Evolutionary conservation across 2,797 vertebrate genomes (phyloP).

Genomic region (Eremophila alpestris): DNA sequence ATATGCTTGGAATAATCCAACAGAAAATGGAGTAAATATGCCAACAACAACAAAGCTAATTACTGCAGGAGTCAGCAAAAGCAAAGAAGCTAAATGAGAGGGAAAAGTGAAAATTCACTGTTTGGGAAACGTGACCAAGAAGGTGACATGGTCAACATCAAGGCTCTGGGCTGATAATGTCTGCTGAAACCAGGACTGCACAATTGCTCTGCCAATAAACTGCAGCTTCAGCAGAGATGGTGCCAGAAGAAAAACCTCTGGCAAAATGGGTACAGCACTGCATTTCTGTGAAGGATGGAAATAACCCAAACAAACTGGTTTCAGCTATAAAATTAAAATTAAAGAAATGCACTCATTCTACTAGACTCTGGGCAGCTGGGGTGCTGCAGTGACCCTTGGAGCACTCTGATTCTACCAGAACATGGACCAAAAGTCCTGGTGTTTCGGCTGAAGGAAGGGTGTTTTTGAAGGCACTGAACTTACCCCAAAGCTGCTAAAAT

Average conservation of each 20-base stretch:
- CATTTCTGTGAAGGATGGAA: neutral
- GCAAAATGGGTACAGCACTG: neutral
- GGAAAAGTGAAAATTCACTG: neutral
- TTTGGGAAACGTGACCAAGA: neutral
- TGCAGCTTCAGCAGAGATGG: neutral
- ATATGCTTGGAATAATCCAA: neutral
- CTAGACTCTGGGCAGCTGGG: neutral
- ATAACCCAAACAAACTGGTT: neutral
- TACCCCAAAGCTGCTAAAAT: neutral
- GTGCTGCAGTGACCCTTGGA: neutral
- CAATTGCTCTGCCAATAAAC: neutral
- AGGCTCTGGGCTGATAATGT: neutral
- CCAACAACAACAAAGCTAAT: neutral
- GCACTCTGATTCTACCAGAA: neutral
- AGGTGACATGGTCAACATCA: neutral
- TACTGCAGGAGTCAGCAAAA: neutral
- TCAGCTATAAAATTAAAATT: neutral
- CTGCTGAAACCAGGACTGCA: neutral
- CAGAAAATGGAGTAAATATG: neutral
- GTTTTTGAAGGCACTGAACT: neutral
- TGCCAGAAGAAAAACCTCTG: neutral
- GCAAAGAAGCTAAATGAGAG: neutral
- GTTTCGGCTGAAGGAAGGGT: neutral
- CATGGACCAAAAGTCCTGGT: neutral
- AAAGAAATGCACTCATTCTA: neutral